Percentiles rank a stretch among this genome's conserved stretches.
Evolutionary conservation across 1,140 invertebrate genomes (phyloP).

Genomic region (Teleogryllus occipitalis): DNA sequence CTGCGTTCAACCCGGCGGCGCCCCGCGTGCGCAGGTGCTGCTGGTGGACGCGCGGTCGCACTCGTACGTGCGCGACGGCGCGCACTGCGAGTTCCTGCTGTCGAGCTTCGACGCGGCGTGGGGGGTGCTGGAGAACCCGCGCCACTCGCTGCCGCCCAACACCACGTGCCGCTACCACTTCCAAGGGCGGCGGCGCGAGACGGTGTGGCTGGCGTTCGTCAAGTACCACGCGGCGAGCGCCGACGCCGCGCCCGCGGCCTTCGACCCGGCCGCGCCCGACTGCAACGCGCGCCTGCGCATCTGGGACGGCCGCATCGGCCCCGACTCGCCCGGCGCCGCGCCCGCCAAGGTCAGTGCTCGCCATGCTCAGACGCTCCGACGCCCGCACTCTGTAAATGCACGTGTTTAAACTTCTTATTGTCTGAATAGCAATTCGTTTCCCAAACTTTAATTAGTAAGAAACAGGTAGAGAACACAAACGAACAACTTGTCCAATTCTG

Average conservation of each 20-base stretch:
- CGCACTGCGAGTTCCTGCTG: constrained; percentile 66
- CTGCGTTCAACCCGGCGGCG: background rate
- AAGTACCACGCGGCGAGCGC: constrained; percentile 65
- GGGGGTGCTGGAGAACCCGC: constrained; percentile 45
- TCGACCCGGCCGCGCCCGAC: constrained; percentile 50
- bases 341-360: background rate
- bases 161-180: constrained; percentile 48
- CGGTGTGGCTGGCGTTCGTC: constrained; percentile 76
- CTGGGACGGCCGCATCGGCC: constrained; percentile 57
- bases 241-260: constrained; percentile 47
- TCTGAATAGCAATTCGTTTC: too few species aligned
- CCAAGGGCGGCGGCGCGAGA: constrained; percentile 57
- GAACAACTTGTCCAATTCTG: too few species aligned
- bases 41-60: constrained; percentile 65
- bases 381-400: background rate
- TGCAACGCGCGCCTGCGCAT: constrained; percentile 65
- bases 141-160: constrained; percentile 40
- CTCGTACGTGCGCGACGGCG: constrained; percentile 59
- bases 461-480: too few species aligned
- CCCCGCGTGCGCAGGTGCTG: constrained; percentile 46
- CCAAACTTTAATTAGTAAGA: too few species aligned
- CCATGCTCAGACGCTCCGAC: too few species aligned
- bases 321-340: constrained; percentile 17
- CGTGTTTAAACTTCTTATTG: too few species aligned
- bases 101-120: constrained; percentile 63